Evolutionary conservation across 2,797 vertebrate species (phyloP), one percentile per base, ranked within the genome.

Genomic region (Hydrolagus colliei): DNA sequence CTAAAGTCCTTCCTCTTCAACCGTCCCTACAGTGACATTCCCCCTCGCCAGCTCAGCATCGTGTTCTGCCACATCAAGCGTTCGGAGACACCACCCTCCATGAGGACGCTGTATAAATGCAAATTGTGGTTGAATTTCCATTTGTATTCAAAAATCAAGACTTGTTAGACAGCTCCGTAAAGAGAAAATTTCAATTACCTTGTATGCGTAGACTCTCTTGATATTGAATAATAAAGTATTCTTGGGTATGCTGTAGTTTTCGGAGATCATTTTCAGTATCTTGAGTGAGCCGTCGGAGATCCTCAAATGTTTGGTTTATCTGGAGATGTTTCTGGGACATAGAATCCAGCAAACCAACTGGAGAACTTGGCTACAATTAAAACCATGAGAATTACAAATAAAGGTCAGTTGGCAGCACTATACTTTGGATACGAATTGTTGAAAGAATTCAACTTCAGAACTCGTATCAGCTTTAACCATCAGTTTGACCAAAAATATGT

Each of bases 201-300:
- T 98, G 97, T 88, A 98, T 94, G 86, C 96, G 92, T 90, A 97
- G 93, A 90, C 95, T 98, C 90, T 98, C 97, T 90, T 98, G 97
- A 90, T 98, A 98, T 89, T 98, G 97, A 88, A 98, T 98, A 91
- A 98, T 98, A 91, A 98, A 98, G 88, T 97, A 98, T 87, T 99
- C 97, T 88, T 99, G 97, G 0, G 95, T 97, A 91, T 98, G 96
- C 90, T 98, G 97, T 89, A 98, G 93, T 89, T 97, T 98, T 87
- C 96, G 96, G 86, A 99, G 91, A 86, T 98, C 96, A 0, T 92
- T 98, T 89, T 98, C 97, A 0, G 96, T 97, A 88, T 98, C 97
- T 90, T 97, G 97, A 0, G 96, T 98, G 88, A 97, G 93, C 52
- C 93, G 92, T 62, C 90, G 95, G 89, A 86, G 92, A 87, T 95